Base-by-base conservation (phyloP, 2,888 invertebrate genomes). In the Helleia helle region DNA sequence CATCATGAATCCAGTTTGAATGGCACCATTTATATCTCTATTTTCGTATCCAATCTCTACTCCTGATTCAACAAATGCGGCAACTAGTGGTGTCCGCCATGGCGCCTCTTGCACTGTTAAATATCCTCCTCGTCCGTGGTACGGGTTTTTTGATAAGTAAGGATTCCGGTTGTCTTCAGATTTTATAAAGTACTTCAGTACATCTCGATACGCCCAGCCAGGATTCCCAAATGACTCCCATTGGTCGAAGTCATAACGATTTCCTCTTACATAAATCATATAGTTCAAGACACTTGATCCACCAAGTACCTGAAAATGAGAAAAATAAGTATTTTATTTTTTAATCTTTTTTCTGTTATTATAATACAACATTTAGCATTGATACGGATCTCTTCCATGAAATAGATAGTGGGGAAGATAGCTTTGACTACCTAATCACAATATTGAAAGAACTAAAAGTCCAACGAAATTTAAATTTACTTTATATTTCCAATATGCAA, bases 231-330 rank as follows among this genome's bases (percentile, higher is more conserved):
- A 71, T 1, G 88, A 79, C 55, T 94, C 94, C 97, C 97, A 97
- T 31, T 90, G 87, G 62, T 97, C 94, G 70, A 94, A 97, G 65
- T 97, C 97, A 53, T 89, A 86, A 41, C 87, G 86, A 64, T 91
- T 93, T 6, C 96, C 96, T 47, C 96, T 81, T 0, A 95, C 93
- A 66, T 96, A 96, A 2, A 96, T 86, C 96, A 96, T 95, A 66
- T 94, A 94, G 65, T 96, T 96, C 0, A 96, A 81, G 0, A 93
- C 92, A 52, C 93, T 93, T 1, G 93, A 93, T 0, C 96, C 96
- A 2, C 97, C 97, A 0, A 97, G 86, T 1, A 96, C 94, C 81
- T 81, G 71, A 9, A 77, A 75, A 43, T 28, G 2, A 9, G 25
- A 41, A 37, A 18, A 40, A 8, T 7, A 18, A 6, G 18, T 7